These are phyloP conservation scores for Diplosoma virens DNA, from an alignment of 23 tunicate species.

Conservation along the genomic window DNA sequence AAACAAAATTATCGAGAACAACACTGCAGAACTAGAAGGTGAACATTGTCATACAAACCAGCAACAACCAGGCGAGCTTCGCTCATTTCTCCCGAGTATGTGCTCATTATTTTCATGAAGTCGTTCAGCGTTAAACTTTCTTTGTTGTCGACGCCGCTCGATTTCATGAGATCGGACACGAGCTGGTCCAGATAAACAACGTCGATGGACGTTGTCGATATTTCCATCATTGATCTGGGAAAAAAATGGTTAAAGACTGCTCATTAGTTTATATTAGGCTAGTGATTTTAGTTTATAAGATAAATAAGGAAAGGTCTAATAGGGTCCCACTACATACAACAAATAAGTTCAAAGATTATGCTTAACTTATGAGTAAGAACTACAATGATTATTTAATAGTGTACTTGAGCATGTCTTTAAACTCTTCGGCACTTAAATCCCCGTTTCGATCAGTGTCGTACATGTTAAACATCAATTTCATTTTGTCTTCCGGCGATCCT, in stretches of 20 bases:
- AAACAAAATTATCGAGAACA: background rate
- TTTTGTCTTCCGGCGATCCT: conserved; percentile 74
- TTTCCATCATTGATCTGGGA: conserved; percentile 68
- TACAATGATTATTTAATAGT: too few relatives aligned
- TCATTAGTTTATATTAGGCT: too few relatives aligned
- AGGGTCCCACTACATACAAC: background rate
- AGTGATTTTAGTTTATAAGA: background rate
- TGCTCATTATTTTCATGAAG: conserved; percentile 53
- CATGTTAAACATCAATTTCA: conserved; percentile 73
- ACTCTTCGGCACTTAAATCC: conserved; percentile 43
- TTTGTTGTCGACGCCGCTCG: conserved; percentile 43
- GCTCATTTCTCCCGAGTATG: conserved; percentile 40
- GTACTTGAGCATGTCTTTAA: conserved; percentile 76
- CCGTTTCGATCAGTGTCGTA: conserved; percentile 77
- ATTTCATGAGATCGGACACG: conserved; percentile 49
- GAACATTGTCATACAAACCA: conserved; percentile 16
- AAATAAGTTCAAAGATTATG: background rate
- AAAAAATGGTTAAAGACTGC: too few relatives aligned
- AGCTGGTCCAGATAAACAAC: conserved; percentile 41
- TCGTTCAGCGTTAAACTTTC: conserved; percentile 45
- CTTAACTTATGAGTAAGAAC: background rate
- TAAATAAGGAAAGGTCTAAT: background rate
- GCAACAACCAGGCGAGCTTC: conserved; percentile 31
- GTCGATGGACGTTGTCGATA: conserved; percentile 54
- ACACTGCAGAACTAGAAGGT: background rate